Conservation (phyloP, 53 echinoderm and acorn worm genomes). For the Paracentrotus lividus region DNA sequence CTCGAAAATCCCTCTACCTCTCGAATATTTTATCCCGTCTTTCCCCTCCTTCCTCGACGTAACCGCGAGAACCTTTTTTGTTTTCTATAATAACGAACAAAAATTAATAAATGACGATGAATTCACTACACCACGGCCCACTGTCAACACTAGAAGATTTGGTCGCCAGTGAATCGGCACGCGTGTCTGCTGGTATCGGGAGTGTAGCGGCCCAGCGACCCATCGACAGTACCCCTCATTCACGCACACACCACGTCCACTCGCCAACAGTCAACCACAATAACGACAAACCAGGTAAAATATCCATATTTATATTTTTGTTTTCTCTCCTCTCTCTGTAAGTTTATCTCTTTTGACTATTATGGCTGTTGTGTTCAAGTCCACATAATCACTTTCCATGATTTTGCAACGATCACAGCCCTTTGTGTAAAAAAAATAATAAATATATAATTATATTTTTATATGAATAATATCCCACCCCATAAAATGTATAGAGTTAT, state of each 20-base stretch:
- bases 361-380: too few species aligned
- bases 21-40: constrained; percentile 15
- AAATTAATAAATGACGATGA: constrained; percentile 71
- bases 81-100: constrained; percentile 31
- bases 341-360: too few species aligned
- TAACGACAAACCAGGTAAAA: constrained; percentile 43
- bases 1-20: constrained; percentile 36
- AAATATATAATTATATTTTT: too few species aligned
- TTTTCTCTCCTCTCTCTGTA: too few species aligned
- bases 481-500: too few species aligned
- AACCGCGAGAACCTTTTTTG: constrained; percentile 36
- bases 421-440: too few species aligned
- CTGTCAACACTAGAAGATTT: constrained; percentile 84
- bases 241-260: constrained; percentile 5
- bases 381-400: not conserved
- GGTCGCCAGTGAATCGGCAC: constrained; percentile 79
- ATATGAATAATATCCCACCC: too few species aligned
- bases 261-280: constrained; percentile 39
- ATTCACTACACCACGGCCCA: constrained; percentile 76
- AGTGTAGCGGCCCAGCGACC: constrained; percentile 73
- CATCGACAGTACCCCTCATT: constrained; percentile 31
- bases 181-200: constrained; percentile 79
- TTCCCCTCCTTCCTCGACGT: not conserved
- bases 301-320: not conserved
- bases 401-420: too few species aligned